Evolutionary conservation across 92 coral and sea anemone genomes (phyloP).

Genomic region (Porites lobata): DNA sequence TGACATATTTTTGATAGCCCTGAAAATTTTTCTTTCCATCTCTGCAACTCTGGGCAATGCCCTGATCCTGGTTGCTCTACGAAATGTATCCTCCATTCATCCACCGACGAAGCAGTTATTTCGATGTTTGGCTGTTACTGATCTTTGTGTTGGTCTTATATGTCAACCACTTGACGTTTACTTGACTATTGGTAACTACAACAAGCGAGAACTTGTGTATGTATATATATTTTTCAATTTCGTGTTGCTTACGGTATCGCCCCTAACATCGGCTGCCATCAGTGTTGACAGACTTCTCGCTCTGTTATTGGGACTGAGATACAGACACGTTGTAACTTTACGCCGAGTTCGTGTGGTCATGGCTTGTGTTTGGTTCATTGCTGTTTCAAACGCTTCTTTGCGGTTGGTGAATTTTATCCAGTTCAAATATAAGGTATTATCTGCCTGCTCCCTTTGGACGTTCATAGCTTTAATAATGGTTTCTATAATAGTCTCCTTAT

Average conservation of each 20-base stretch:
- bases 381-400: background rate
- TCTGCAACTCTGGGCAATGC: background rate
- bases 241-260: background rate
- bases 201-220: too few species aligned
- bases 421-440: too few species aligned
- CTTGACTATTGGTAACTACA: too few species aligned
- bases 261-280: background rate
- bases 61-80: background rate
- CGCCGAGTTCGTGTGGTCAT: background rate
- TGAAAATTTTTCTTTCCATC: background rate
- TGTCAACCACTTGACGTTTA: background rate
- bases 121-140: background rate
- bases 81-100: background rate
- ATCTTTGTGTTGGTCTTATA: background rate
- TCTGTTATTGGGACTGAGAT: constrained; percentile 4
- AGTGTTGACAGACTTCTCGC: constrained; percentile 2
- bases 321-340: constrained; percentile 1
- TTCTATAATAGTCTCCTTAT: background rate
- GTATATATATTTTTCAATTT: too few species aligned
- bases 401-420: too few species aligned
- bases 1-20: too few species aligned
- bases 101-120: background rate
- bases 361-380: background rate
- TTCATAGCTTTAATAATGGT: too few species aligned
- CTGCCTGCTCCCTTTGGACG: too few species aligned